Percentiles rank a stretch among this genome's conserved stretches.
Evolutionary conservation across 1,140 invertebrate species (phyloP).

Genomic region (Drosophila gunungcola): DNA sequence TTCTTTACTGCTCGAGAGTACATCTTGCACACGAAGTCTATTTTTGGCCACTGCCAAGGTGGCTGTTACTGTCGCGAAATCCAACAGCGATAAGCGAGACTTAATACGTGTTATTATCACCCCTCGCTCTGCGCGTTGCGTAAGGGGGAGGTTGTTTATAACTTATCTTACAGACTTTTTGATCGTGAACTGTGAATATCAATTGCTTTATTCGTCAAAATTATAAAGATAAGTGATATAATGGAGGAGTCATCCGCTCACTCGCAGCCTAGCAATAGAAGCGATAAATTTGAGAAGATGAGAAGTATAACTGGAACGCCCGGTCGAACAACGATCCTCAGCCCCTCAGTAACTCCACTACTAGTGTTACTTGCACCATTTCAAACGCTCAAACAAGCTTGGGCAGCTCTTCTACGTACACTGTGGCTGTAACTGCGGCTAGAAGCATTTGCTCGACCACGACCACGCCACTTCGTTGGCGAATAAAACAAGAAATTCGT

Average conservation of each 20-base stretch:
- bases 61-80: too few species aligned
- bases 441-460: too few species aligned
- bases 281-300: neutral
- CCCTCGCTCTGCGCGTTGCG: too few species aligned
- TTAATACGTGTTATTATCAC: too few species aligned
- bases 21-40: neutral
- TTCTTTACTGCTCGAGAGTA: slow-evolving; percentile 1
- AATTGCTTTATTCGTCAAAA: neutral
- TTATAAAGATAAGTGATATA: slow-evolving; percentile 3
- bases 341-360: neutral
- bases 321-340: neutral
- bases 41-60: too few species aligned
- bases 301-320: neutral
- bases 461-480: too few species aligned
- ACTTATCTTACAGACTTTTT: too few species aligned
- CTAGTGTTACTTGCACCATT: neutral
- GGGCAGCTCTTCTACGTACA: neutral
- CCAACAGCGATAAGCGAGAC: too few species aligned
- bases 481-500: too few species aligned
- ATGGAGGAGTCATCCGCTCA: slow-evolving; percentile 5
- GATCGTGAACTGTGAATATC: neutral
- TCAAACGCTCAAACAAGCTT: neutral
- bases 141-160: too few species aligned
- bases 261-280: neutral
- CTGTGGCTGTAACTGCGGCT: neutral